Conservation (phyloP, 2,113 vertebrate genomes). For the Anser brachyrhynchus region DNA sequence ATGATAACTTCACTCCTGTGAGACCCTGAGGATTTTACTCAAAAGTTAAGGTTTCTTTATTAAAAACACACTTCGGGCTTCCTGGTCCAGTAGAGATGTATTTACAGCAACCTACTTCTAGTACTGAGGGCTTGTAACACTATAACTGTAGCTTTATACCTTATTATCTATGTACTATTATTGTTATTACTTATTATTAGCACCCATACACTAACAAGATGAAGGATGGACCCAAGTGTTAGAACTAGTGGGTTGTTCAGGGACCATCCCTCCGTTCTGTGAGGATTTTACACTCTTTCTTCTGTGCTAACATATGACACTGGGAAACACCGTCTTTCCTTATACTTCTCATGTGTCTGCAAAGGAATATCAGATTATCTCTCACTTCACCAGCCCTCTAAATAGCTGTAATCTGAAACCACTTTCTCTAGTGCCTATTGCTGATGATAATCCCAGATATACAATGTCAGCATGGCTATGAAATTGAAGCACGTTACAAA, state of each 20-base stretch:
- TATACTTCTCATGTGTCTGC: not conserved
- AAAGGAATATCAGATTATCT: not conserved
- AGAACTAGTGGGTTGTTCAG: not conserved
- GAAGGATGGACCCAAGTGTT: not conserved
- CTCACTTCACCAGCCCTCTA: not conserved
- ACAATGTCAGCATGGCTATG: not conserved
- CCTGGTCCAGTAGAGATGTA: constrained; percentile 3
- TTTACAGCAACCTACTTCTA: not conserved
- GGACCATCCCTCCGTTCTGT: not conserved
- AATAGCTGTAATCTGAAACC: not conserved
- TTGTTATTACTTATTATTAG: not conserved
- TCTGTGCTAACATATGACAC: not conserved
- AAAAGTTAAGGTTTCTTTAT: not conserved
- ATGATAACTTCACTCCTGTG: not conserved
- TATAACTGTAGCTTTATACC: not conserved
- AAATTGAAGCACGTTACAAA: not conserved
- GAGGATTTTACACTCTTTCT: not conserved
- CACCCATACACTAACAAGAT: not conserved
- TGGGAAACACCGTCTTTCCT: not conserved
- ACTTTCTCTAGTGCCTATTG: not conserved
- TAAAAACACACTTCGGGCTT: not conserved
- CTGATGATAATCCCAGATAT: not conserved
- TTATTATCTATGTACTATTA: too few species aligned
- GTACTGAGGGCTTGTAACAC: not conserved
- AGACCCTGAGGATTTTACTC: not conserved